Percentiles rank a stretch among this genome's conserved stretches.
Conservation (phyloP, 2,113 vertebrate genomes). For the Callocephalon fimbriatum region DNA sequence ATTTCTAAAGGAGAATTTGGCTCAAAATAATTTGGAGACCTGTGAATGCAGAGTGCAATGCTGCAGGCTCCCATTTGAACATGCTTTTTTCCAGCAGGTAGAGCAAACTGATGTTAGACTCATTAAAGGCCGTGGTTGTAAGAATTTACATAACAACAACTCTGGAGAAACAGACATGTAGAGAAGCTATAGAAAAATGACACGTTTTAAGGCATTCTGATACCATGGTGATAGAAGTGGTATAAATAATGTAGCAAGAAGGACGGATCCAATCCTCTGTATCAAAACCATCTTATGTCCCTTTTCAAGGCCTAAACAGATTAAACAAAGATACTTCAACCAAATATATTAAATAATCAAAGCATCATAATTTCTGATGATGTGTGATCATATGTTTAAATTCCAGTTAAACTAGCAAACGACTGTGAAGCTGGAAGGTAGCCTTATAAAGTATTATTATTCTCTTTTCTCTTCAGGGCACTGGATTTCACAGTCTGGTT, state of each 20-base stretch:
- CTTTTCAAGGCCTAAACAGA: neutral
- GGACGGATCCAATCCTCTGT: neutral
- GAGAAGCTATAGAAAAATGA: neutral
- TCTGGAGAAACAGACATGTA: neutral
- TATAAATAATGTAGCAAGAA: neutral
- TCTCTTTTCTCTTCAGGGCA: neutral
- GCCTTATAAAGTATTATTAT: neutral
- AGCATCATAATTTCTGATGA: neutral
- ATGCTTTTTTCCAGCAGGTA: neutral
- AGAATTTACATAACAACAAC: neutral
- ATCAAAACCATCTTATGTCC: neutral
- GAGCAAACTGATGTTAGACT: neutral
- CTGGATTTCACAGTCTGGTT: neutral
- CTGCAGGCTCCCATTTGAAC: neutral
- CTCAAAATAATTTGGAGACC: conserved; percentile 11
- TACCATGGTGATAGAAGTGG: neutral
- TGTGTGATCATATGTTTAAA: neutral
- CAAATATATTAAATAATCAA: neutral
- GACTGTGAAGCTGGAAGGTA: neutral
- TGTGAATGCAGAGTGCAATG: fast-evolving
- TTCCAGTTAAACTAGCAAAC: neutral
- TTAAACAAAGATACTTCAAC: neutral
- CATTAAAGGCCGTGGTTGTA: neutral
- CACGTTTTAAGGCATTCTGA: neutral
- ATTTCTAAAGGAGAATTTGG: neutral